A percentile compares a stretch with the other conserved stretches of the same genome.
These are phyloP conservation scores for Adoxophyes honmai DNA, from an alignment of 1,140 invertebrate species.

Conservation along the genomic window DNA sequence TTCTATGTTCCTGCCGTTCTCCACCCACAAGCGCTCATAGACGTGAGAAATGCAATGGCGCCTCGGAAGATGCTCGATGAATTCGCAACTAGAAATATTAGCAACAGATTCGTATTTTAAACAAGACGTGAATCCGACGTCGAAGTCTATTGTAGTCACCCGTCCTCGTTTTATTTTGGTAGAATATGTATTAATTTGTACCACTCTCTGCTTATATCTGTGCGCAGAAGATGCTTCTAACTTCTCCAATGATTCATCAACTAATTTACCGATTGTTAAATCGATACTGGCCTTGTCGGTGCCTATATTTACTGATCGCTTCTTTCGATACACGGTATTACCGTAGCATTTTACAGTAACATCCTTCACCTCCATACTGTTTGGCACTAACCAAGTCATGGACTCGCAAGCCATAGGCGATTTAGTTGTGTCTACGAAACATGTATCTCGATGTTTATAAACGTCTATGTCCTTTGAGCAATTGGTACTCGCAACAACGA, in stretches of 20 bases:
- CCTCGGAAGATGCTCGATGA: conserved; percentile 50
- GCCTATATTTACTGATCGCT: conserved; percentile 28
- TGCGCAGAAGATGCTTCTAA: conserved; percentile 53
- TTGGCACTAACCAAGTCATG: conserved; percentile 38
- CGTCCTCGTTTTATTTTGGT: conserved; percentile 47
- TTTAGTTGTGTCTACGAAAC: conserved; percentile 32
- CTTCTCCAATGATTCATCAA: conserved; percentile 48
- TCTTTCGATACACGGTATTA: conserved; percentile 22
- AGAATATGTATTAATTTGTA: conserved; percentile 50
- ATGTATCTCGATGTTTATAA: conserved; percentile 26
- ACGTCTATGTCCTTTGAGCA: conserved; percentile 44
- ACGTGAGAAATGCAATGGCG: conserved; percentile 77
- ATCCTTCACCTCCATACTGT: conserved; percentile 35
- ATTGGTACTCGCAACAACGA: conserved; percentile 42
- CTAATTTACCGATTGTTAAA: conserved; percentile 32
- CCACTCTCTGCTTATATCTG: conserved; percentile 51
- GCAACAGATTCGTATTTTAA: conserved; percentile 57
- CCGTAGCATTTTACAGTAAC: conserved; percentile 31
- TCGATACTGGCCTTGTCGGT: conserved; percentile 29
- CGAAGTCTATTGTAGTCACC: conserved; percentile 60
- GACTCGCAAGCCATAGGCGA: conserved; percentile 38
- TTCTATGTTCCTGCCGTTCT: conserved; percentile 70
- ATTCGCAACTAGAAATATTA: conserved; percentile 50
- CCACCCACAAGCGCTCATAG: conserved; percentile 80
- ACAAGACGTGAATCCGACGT: conserved; percentile 62